Evolutionary conservation across 2,888 invertebrate species (phyloP).

Genomic region (Rhingia rostrata): DNA sequence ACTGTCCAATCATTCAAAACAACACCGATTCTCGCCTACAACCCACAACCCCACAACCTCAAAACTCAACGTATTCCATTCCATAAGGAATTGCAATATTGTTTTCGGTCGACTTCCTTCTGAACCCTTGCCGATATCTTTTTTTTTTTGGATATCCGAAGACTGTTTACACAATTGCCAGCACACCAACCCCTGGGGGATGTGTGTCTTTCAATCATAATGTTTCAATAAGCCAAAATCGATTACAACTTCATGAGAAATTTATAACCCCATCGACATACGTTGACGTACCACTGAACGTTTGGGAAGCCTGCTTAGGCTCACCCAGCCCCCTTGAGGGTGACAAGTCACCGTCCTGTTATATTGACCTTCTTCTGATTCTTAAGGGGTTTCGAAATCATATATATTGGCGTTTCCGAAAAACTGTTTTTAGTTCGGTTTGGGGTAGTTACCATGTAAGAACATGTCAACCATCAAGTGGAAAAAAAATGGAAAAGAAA

Average conservation of each 20-base stretch:
- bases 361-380: conserved; percentile 67
- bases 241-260: conserved; percentile 74
- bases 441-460: conserved; percentile 24
- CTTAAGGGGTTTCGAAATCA: conserved; percentile 63
- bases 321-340: neutral
- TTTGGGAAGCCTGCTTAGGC: neutral
- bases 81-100: conserved; percentile 42
- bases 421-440: conserved; percentile 39
- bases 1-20: conserved; percentile 68
- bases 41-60: neutral
- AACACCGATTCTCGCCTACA: conserved; percentile 29
- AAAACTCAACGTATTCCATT: neutral
- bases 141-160: conserved; percentile 27
- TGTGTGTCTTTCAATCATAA: conserved; percentile 70
- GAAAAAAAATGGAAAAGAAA: neutral
- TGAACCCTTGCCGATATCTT: conserved; percentile 34
- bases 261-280: conserved; percentile 70
- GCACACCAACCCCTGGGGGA: conserved; percentile 50
- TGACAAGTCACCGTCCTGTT: conserved; percentile 22
- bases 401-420: conserved; percentile 65
- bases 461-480: conserved; percentile 63
- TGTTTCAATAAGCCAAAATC: conserved; percentile 75
- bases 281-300: conserved; percentile 46
- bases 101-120: conserved; percentile 33
- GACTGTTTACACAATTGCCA: conserved; percentile 52